Conservation (phyloP, 2,888 invertebrate genomes). For the Phaedon cochleariae region DNA sequence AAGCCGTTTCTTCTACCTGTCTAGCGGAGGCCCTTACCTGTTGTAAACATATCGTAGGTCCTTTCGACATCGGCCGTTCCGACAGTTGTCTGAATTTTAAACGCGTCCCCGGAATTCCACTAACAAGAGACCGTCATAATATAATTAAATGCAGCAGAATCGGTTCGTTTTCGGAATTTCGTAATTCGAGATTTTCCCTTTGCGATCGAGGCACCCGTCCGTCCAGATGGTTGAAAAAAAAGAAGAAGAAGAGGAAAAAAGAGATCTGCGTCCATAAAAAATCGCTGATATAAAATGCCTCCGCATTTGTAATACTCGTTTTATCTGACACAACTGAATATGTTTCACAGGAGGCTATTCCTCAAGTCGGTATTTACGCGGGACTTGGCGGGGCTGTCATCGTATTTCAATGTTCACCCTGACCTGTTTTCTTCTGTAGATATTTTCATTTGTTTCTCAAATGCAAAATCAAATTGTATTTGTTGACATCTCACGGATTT, state of each 20-base stretch:
- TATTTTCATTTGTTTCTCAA: no score
- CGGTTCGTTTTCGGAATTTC: conserved; percentile 34
- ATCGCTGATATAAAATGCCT: neutral
- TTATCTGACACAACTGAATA: neutral
- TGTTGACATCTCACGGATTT: no score
- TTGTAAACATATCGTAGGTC: conserved; percentile 38
- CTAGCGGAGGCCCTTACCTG: conserved; percentile 40
- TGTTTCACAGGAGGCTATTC: neutral
- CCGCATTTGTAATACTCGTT: neutral
- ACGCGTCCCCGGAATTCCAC: conserved; percentile 31
- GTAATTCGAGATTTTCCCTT: conserved; percentile 34
- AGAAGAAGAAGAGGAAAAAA: neutral
- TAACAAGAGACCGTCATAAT: conserved; percentile 31
- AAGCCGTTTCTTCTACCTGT: conserved; percentile 42
- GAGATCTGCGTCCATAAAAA: neutral
- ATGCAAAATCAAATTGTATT: no score
- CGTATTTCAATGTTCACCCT: no score
- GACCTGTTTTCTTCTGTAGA: no score
- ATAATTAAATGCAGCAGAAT: conserved; percentile 37
- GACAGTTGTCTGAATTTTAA: conserved; percentile 40
- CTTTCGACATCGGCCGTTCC: no score
- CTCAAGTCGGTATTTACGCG: no score
- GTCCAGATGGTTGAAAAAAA: neutral
- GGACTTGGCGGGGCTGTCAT: no score
- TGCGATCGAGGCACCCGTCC: neutral